Conservation (phyloP, 2,113 vertebrate species). For the Capreolus pygargus region DNA sequence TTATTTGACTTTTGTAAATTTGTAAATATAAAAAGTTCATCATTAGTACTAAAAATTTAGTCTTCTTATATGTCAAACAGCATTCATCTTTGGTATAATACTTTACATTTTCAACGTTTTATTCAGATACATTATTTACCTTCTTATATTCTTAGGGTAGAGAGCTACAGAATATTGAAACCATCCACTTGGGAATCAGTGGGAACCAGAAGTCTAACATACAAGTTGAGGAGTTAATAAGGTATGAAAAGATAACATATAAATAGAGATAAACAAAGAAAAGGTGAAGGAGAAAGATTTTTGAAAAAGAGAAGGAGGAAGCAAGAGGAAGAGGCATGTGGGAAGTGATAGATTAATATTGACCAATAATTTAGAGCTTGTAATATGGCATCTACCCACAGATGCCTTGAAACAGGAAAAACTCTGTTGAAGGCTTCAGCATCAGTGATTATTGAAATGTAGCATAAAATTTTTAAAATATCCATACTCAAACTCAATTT, state of each 20-base stretch:
- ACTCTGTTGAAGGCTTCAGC: neutral
- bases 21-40: neutral
- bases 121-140: neutral
- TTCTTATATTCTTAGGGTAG: neutral
- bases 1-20: neutral
- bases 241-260: neutral
- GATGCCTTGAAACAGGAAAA: neutral
- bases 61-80: neutral
- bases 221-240: neutral
- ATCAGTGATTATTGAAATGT: neutral
- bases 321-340: neutral
- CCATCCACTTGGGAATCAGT: neutral
- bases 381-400: neutral
- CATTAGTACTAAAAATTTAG: neutral
- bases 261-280: neutral
- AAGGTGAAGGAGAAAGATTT: neutral
- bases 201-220: neutral
- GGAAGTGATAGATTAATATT: neutral
- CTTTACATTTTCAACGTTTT: neutral
- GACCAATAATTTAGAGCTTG: neutral
- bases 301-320: neutral
- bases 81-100: neutral
- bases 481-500: neutral
- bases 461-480: neutral
- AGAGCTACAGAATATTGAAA: neutral